These are phyloP conservation scores for Nomada lathburiana DNA, from an alignment of 2,888 invertebrate genomes.

Conservation along the genomic window DNA sequence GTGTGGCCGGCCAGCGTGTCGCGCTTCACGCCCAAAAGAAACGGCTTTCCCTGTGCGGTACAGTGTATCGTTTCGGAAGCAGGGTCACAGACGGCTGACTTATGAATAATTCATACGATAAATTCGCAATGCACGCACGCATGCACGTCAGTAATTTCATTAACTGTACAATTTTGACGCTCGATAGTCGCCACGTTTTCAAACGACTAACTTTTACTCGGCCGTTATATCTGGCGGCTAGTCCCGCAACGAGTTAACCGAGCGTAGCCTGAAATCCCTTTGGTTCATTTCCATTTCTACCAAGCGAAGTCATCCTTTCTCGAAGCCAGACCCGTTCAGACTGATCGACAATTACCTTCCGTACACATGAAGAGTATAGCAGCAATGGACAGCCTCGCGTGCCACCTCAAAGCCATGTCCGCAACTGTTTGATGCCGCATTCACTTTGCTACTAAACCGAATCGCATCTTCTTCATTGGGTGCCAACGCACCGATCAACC, in stretches of 20 bases:
- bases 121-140: slow-evolving; percentile 72
- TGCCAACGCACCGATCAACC: slow-evolving; percentile 57
- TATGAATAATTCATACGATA: slow-evolving; percentile 72
- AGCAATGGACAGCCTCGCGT: slow-evolving; percentile 83
- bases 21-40: slow-evolving; percentile 35
- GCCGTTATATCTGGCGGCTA: neutral
- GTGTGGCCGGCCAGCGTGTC: slow-evolving; percentile 2
- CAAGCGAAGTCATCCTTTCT: neutral
- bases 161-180: slow-evolving; percentile 67
- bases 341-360: slow-evolving; percentile 78
- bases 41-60: neutral
- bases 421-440: slow-evolving; percentile 67
- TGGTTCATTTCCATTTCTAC: neutral
- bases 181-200: slow-evolving; percentile 56
- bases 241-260: neutral
- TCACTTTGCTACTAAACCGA: slow-evolving; percentile 72
- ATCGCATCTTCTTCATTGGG: slow-evolving; percentile 67
- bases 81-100: slow-evolving; percentile 45
- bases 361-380: slow-evolving; percentile 84
- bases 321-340: neutral
- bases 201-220: slow-evolving; percentile 48
- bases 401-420: slow-evolving; percentile 84
- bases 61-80: slow-evolving; percentile 28
- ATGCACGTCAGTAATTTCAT: slow-evolving; percentile 69
- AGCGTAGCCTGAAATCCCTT: neutral